These are phyloP conservation scores for Tachysurus vachellii DNA, from an alignment of 2,113 vertebrate genomes.

Conservation along the genomic window DNA sequence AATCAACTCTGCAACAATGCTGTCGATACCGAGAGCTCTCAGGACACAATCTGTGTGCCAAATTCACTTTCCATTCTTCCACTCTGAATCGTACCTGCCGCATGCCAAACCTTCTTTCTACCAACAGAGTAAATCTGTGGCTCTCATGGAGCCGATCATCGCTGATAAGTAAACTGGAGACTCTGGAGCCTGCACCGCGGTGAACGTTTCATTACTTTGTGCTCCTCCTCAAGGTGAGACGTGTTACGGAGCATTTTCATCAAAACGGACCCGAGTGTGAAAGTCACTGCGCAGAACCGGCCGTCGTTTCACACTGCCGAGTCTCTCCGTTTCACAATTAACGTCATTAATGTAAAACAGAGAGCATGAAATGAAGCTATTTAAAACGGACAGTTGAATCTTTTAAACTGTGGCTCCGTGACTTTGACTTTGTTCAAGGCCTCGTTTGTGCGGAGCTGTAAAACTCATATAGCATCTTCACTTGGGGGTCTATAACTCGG, in stretches of 20 bases:
- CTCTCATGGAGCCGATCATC: neutral
- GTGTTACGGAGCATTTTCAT: conserved; percentile 53
- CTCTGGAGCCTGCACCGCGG: neutral
- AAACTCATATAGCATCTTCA: conserved; percentile 19
- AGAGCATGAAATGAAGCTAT: conserved; percentile 49
- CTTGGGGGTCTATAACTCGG: neutral
- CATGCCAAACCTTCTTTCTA: neutral
- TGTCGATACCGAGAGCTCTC: neutral
- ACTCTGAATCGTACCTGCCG: neutral
- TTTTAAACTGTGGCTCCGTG: conserved; percentile 39
- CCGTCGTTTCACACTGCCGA: conserved; percentile 40
- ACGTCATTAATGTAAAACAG: conserved; percentile 51
- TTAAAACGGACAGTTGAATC: conserved; percentile 44
- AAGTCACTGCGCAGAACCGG: conserved; percentile 55
- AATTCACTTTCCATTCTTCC: conserved; percentile 34
- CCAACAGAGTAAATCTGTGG: conserved; percentile 8
- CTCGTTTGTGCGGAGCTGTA: conserved; percentile 19
- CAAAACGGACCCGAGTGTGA: conserved; percentile 60
- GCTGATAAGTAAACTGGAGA: conserved; percentile 8
- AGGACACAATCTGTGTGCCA: conserved; percentile 21
- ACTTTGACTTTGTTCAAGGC: conserved; percentile 35
- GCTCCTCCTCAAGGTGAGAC: conserved; percentile 8
- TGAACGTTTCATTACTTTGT: neutral
- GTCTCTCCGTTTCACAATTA: conserved; percentile 44
- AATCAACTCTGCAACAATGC: conserved; percentile 30